Percentiles rank a stretch among this genome's conserved stretches.
Evolutionary conservation across 2,113 vertebrate species (phyloP).

Genomic region (Merops nubicus): DNA sequence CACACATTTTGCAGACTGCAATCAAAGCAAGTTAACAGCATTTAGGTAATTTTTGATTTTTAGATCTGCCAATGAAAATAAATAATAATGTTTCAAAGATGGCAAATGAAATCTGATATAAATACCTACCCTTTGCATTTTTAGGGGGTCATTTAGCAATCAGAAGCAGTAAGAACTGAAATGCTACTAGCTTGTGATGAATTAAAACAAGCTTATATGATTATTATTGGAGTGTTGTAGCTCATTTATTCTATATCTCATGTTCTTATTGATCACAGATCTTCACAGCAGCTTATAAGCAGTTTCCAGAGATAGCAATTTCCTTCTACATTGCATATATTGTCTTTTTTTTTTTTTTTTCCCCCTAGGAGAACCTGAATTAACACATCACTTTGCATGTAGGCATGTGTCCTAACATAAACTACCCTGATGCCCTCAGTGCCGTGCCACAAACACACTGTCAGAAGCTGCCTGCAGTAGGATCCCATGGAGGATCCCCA

Average conservation of each 20-base stretch:
- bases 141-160: neutral
- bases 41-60: neutral
- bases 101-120: neutral
- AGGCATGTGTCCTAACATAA: neutral
- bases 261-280: neutral
- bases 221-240: neutral
- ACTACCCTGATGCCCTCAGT: neutral
- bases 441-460: neutral
- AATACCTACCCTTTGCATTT: neutral
- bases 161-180: neutral
- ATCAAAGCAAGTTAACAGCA: neutral
- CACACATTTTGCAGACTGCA: neutral
- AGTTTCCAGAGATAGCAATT: neutral
- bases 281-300: neutral
- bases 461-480: neutral
- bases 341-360: neutral
- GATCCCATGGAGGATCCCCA: fast-evolving
- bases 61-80: neutral
- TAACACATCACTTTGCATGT: neutral
- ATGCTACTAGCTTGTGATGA: neutral
- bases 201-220: neutral
- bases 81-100: neutral
- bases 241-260: neutral
- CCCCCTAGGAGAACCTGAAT: neutral
- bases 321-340: neutral